Conservation (phyloP, 2,888 invertebrate species). For the Ophonus ardosiacus region DNA sequence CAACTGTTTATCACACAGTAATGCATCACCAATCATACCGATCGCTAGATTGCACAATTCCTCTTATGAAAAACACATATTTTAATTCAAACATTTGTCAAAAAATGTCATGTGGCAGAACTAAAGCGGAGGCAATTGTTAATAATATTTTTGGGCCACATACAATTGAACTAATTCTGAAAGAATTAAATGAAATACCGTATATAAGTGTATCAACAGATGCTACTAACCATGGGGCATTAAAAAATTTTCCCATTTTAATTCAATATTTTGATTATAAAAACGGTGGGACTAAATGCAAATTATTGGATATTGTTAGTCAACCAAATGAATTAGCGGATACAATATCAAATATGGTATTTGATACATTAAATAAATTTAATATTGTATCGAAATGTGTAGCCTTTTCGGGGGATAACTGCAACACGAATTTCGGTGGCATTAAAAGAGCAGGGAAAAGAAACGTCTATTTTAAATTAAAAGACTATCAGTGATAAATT, state of each 20-base stretch:
- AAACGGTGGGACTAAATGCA: conserved; percentile 23
- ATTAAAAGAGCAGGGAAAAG: too few species aligned
- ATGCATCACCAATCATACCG: conserved; percentile 44
- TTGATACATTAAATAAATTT: too few species aligned
- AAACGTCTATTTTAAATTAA: too few species aligned
- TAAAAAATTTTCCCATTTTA: conserved; percentile 68
- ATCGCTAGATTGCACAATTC: conserved; percentile 59
- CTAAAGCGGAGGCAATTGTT: too few species aligned
- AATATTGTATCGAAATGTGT: too few species aligned
- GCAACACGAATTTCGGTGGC: too few species aligned
- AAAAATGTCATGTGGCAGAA: conserved; percentile 57
- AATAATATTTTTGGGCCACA: conserved; percentile 59
- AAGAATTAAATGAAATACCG: conserved; percentile 65
- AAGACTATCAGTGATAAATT: neutral
- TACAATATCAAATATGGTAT: conserved; percentile 67
- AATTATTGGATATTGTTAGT: conserved; percentile 66
- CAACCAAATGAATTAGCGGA: conserved; percentile 67
- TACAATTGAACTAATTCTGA: conserved; percentile 63
- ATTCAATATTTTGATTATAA: conserved; percentile 68
- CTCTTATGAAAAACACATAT: conserved; percentile 29
- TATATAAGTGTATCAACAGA: conserved; percentile 68
- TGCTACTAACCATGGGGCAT: conserved; percentile 68
- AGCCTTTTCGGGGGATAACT: too few species aligned
- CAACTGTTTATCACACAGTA: conserved; percentile 50
- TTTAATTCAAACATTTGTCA: conserved; percentile 8